phyloP scores from a whole-genome alignment of 2,797 vertebrate genomes.

The Phyllotis vaccarum region DNA sequence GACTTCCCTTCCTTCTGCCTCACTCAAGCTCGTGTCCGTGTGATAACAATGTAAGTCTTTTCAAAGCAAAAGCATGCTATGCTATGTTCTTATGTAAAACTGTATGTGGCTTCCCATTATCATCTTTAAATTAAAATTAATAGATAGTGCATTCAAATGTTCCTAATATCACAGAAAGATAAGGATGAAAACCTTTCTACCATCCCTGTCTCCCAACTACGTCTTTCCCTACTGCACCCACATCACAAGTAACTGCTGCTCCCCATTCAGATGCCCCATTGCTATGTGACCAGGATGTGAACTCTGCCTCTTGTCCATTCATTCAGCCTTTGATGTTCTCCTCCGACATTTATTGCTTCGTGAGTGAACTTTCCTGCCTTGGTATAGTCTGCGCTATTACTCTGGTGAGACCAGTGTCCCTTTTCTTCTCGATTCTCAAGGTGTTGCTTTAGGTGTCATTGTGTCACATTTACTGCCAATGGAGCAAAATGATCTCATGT shows the following conservation, averaged over 20 bases:
- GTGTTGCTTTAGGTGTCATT: neutral
- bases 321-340: neutral
- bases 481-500: neutral
- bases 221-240: neutral
- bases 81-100: constrained; percentile 11
- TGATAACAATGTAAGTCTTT: neutral
- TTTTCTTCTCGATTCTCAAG: neutral
- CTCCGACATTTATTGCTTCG: neutral
- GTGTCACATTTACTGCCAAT: neutral
- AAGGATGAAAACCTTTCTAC: neutral
- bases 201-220: neutral
- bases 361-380: neutral
- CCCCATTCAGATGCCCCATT: neutral
- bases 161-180: constrained; percentile 18
- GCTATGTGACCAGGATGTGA: neutral
- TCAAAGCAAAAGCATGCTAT: constrained; percentile 34
- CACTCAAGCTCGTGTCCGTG: neutral
- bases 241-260: neutral
- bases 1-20: neutral
- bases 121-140: constrained; percentile 24
- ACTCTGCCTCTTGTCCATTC: neutral
- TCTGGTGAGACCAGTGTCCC: neutral
- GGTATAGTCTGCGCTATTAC: neutral
- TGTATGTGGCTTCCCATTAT: neutral
- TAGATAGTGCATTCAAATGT: neutral